Evolutionary conservation across 1,140 invertebrate genomes (phyloP).

Genomic region (Calephelis virginiensis): DNA sequence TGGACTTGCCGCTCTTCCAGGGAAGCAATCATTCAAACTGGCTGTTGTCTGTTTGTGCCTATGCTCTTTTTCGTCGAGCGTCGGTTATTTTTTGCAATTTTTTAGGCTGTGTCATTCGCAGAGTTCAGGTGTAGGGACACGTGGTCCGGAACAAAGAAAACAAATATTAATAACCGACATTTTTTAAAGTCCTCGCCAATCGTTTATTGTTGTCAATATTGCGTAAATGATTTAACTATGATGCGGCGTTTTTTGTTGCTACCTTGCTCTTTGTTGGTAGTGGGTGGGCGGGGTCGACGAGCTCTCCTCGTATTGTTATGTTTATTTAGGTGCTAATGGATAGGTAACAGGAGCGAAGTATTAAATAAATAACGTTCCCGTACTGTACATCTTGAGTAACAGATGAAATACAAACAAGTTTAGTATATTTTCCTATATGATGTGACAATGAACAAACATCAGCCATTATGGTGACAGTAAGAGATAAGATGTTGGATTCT

Average conservation of each 20-base stretch:
- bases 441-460: too few relatives aligned
- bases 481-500: too few relatives aligned
- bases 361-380: conserved; percentile 26
- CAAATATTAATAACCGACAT: conserved; percentile 76
- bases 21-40: conserved; percentile 77
- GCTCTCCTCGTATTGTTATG: conserved; percentile 63
- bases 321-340: conserved; percentile 74
- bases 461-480: too few relatives aligned
- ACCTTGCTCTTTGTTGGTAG: conserved; percentile 55
- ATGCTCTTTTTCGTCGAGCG: conserved; percentile 68
- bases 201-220: conserved; percentile 76
- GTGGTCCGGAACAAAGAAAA: conserved; percentile 70
- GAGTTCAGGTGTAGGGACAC: conserved; percentile 71
- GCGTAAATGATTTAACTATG: conserved; percentile 76
- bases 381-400: neutral
- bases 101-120: conserved; percentile 71
- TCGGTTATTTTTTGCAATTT: conserved; percentile 69
- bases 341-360: conserved; percentile 57
- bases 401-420: too few relatives aligned
- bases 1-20: conserved; percentile 77
- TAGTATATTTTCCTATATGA: too few relatives aligned
- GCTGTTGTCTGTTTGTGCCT: conserved; percentile 75
- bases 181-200: conserved; percentile 72
- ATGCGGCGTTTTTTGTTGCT: conserved; percentile 64
- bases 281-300: conserved; percentile 53